A percentile compares a stretch with the other conserved stretches of the same genome.
phyloP scores from a whole-genome alignment of 2,113 vertebrate genomes.

The Tachysurus vachellii region DNA sequence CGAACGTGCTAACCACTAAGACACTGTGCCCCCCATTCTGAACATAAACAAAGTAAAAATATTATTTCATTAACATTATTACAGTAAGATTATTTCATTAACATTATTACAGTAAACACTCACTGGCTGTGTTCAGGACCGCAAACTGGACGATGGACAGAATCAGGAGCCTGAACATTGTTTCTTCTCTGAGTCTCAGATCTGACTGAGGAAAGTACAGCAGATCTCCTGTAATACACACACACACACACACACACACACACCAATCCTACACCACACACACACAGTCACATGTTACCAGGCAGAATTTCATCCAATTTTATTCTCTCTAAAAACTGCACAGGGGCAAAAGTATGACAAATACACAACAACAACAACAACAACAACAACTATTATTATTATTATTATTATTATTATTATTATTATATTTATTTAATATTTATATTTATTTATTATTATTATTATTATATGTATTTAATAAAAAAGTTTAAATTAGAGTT shows the following conservation, averaged over 20 bases:
- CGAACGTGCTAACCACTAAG: no score
- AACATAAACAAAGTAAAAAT: neutral
- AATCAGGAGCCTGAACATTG: neutral
- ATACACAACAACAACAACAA: neutral
- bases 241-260: constrained; percentile 1
- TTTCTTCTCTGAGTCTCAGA: neutral
- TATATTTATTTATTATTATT: no score
- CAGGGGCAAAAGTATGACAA: neutral
- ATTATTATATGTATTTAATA: no score
- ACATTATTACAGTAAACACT: neutral
- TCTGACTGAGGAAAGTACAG: neutral
- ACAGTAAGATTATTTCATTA: no score
- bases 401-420: no score
- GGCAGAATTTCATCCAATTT: neutral
- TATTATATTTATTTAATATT: no score
- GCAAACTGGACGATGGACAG: neutral
- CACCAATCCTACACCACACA: neutral
- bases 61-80: no score
- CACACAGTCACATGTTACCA: constrained; percentile 11
- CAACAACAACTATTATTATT: neutral
- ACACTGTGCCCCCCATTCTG: no score
- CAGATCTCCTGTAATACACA: neutral
- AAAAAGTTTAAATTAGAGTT: no score
- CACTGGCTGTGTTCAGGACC: neutral
- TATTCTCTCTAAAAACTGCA: neutral